Conservation (phyloP, 2,888 invertebrate species). For the Sylvicola cinctus region DNA sequence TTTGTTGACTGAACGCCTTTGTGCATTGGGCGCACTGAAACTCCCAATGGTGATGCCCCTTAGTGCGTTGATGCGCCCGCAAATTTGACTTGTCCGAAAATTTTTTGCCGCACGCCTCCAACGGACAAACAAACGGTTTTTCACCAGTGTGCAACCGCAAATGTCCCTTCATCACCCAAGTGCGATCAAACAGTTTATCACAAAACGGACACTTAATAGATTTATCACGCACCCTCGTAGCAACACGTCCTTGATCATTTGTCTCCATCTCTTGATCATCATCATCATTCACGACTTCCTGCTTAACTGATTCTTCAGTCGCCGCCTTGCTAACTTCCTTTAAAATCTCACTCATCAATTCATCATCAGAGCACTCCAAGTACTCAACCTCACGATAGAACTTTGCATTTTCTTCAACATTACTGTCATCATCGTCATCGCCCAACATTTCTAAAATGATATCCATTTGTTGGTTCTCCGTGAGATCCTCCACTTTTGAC, state of each 20-base stretch:
- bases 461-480: too few relatives aligned
- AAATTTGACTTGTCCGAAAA: slow-evolving; percentile 54
- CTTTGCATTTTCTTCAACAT: too few relatives aligned
- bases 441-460: too few relatives aligned
- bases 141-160: slow-evolving; percentile 47
- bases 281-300: too few relatives aligned
- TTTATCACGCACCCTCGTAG: slow-evolving; percentile 7
- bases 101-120: slow-evolving; percentile 34
- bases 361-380: too few relatives aligned
- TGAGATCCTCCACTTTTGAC: too few relatives aligned
- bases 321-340: too few relatives aligned
- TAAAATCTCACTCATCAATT: too few relatives aligned
- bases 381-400: too few relatives aligned
- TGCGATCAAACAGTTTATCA: slow-evolving; percentile 42
- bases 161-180: slow-evolving; percentile 50
- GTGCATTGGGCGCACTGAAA: slow-evolving; percentile 42
- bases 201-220: slow-evolving; percentile 19
- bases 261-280: neutral
- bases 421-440: too few relatives aligned
- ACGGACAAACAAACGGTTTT: slow-evolving; percentile 43
- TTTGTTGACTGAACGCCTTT: slow-evolving; percentile 46
- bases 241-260: neutral
- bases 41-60: slow-evolving; percentile 46
- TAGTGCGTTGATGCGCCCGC: slow-evolving; percentile 48
- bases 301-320: too few relatives aligned